Base-by-base conservation (phyloP, 2,113 vertebrate species). In the Aptenodytes patagonicus region DNA sequence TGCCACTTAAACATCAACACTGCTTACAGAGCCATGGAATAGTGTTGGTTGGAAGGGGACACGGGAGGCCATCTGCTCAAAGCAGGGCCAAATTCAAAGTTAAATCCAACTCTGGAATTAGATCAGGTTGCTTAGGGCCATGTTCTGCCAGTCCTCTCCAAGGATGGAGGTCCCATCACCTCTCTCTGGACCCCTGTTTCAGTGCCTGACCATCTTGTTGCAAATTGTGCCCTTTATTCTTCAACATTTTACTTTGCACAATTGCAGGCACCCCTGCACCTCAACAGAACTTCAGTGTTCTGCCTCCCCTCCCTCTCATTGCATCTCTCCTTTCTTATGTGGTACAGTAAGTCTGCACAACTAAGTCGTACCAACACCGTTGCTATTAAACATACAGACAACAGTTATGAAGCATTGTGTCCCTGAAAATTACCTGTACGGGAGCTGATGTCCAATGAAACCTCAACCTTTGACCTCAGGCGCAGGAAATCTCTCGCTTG, bases 311-410 rank as follows among this genome's bases (percentile, higher is more conserved):
- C 17, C 57, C 42, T 58, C 81, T 5, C 11, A 15, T 10, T n/a
- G 24, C 83, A 18, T 13, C 44, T 42, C 49, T 70, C 7, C 69
- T 10, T 60, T 13, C 34, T 31, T 12, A 1, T 1, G 10, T 3
- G 36, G 31, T 1, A 55, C 6, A 6, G 13, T 3, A 7, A 18
- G 24, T 3, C 76, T 42, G 34, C 20, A 49, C 65, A 44, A 26
- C 32, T 10, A 31, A 1, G 0, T 8, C 5, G 28, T 8, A 15
- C n/a, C 46, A 31, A 26, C 3, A 3, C 34, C 2, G 24, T 2
- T 44, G 42, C 40, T 44, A 7, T 5, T n/a, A 46, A 46, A 57
- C 5, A 57, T 3, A 28, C 19, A 71, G 10, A 17, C 10, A 54
- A 22, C 31, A 46, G 12, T 38, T 4, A 2, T 0, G 3, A 38